Percentiles rank a stretch among this genome's conserved stretches.
Conservation (phyloP, 2,113 vertebrate genomes). For the Ailurus styani region DNA sequence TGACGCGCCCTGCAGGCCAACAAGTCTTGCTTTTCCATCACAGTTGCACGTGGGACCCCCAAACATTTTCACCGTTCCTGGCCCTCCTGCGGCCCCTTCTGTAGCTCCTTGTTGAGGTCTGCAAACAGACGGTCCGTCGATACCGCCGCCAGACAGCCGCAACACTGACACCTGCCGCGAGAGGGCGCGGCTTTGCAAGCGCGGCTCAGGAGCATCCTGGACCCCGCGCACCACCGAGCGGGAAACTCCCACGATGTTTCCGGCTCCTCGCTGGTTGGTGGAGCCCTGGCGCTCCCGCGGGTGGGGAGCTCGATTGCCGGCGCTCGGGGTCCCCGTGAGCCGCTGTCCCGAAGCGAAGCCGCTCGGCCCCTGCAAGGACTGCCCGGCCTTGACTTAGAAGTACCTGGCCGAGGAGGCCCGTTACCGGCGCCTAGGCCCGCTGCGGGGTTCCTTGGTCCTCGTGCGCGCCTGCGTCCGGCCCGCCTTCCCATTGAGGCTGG, state of each 20-base stretch:
- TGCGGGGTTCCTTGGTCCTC: not conserved
- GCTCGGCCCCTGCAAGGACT: rapidly evolving
- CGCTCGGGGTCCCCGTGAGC: rapidly evolving
- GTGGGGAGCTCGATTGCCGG: rapidly evolving
- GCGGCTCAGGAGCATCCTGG: rapidly evolving
- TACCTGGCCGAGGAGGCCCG: too few species aligned
- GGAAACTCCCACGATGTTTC: not conserved
- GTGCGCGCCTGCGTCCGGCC: not conserved
- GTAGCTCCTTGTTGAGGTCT: not conserved
- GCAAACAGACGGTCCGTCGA: too few species aligned
- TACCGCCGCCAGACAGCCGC: not conserved
- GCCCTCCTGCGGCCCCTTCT: not conserved
- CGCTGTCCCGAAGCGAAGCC: rapidly evolving
- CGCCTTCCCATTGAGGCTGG: not conserved
- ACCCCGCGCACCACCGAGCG: not conserved
- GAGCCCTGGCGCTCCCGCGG: too few species aligned
- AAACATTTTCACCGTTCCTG: not conserved
- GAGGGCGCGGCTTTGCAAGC: not conserved
- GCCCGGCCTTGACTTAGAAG: not conserved
- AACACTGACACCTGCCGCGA: not conserved
- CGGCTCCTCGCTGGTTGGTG: not conserved
- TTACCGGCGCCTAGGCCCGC: rapidly evolving
- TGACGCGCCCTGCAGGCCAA: not conserved
- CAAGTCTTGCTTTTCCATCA: not conserved
- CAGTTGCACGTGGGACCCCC: not conserved